Evolutionary conservation across 1,140 invertebrate genomes (phyloP), one percentile per base, ranked within the genome.

Genomic region (Drosophila kurseongensis): DNA sequence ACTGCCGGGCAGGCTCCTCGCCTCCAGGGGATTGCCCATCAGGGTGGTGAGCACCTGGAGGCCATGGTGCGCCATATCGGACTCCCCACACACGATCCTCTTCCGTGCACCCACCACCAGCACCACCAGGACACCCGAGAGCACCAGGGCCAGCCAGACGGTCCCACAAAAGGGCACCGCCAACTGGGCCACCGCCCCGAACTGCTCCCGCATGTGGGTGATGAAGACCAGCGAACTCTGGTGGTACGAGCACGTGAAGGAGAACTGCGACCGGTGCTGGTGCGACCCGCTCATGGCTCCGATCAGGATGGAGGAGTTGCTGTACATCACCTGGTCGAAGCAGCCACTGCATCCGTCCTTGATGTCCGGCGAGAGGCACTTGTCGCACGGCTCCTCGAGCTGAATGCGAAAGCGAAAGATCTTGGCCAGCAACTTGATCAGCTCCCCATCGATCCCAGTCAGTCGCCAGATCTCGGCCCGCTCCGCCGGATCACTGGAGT

Each of bases 241-340:
- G 35, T 88, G 75, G 13, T 88, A 88, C 14, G 77, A 50, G 7
- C 23, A 7, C 2, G 84, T 84, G 10, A 58, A 47, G 2, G 80
- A 55, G 62, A 84, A 89, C 6, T 40, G 55, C 5, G 57, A 50
- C 0, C 84, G 65, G 13, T 60, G 41, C 55, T 65, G 40, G 5
- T 89, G 80, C 0, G 84, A 89, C 4, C 76, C 84, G 18, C 84
- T 88, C 50, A 89, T 55, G 1, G 84, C 83, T 0, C 84, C 84
- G 9, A 88, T 88, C 27, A 78, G 56, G 40, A 89, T 57, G 10
- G 80, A 71, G 5, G 83, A 79, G 7, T 47, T 40, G 4, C 23
- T 12, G 0, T 27, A 12, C 1, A 45, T 47, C 45, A 86, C 42
- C 71, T 88, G 61, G 4, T 68, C 52, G 38, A 88, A 69, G 18